Conservation (phyloP, 2,888 invertebrate species). For the Gastracanthus pulcherrimus region DNA sequence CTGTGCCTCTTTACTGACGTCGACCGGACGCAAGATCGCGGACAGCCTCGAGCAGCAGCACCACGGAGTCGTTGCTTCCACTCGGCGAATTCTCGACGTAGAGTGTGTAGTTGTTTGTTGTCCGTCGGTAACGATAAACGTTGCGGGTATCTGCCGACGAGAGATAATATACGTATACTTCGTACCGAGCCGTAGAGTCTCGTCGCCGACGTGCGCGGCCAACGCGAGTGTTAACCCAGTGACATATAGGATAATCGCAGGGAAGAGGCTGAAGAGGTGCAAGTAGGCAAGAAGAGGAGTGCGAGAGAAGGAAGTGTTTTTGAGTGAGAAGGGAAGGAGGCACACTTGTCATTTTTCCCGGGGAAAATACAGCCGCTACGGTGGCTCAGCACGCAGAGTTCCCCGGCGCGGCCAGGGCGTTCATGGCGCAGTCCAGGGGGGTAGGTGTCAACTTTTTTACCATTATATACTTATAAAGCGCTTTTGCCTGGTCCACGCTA, state of each 20-base stretch:
- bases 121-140: neutral
- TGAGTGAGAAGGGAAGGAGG: slow-evolving; percentile 56
- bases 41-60: neutral
- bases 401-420: slow-evolving; percentile 86
- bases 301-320: slow-evolving; percentile 36
- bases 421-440: slow-evolving; percentile 93
- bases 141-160: neutral
- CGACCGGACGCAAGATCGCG: slow-evolving; percentile 23
- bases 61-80: neutral
- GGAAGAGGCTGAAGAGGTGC: neutral
- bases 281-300: slow-evolving; percentile 1
- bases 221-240: slow-evolving; percentile 49
- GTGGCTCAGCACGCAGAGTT: slow-evolving; percentile 81
- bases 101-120: neutral
- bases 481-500: neutral
- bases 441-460: slow-evolving; percentile 49
- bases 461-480: neutral
- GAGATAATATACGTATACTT: neutral
- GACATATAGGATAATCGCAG: slow-evolving; percentile 8
- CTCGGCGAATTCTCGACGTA: neutral
- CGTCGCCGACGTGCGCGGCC: slow-evolving; percentile 30
- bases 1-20: slow-evolving; percentile 72
- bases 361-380: slow-evolving; percentile 78
- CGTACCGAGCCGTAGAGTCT: neutral
- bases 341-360: slow-evolving; percentile 69